These are phyloP conservation scores for Oreortyx pictus DNA, from an alignment of 2,797 vertebrate genomes.

Conservation along the genomic window DNA sequence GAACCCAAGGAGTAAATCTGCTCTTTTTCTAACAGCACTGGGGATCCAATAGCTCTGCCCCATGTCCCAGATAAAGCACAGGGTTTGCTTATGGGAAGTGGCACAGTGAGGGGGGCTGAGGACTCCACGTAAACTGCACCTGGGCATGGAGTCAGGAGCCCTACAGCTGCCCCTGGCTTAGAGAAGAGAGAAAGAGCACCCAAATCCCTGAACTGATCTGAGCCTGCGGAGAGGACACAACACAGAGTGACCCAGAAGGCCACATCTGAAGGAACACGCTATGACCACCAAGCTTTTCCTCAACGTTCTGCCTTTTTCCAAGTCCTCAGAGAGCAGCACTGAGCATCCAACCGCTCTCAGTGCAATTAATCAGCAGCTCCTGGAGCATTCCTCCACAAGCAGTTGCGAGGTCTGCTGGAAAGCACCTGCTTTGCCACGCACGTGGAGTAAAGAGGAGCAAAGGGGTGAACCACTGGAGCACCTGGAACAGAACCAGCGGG, in stretches of 20 bases:
- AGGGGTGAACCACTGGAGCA: slow-evolving; percentile 36
- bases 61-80: background rate
- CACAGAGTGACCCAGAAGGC: background rate
- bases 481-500: slow-evolving; percentile 72
- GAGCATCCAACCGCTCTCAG: background rate
- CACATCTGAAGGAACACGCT: background rate
- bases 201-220: background rate
- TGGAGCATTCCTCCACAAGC: background rate
- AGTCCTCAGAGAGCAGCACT: accelerated
- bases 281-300: background rate
- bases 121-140: background rate
- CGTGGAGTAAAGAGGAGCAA: background rate
- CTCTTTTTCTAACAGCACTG: background rate
- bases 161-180: background rate
- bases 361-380: background rate
- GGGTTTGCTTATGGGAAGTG: background rate
- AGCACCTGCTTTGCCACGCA: background rate
- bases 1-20: background rate
- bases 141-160: background rate
- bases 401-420: background rate
- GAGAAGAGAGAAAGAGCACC: slow-evolving; percentile 9
- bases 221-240: background rate
- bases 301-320: background rate
- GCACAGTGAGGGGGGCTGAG: background rate
- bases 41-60: background rate